Evolutionary conservation across 1,140 invertebrate species (phyloP).

Genomic region (Magallana ariakensis): DNA sequence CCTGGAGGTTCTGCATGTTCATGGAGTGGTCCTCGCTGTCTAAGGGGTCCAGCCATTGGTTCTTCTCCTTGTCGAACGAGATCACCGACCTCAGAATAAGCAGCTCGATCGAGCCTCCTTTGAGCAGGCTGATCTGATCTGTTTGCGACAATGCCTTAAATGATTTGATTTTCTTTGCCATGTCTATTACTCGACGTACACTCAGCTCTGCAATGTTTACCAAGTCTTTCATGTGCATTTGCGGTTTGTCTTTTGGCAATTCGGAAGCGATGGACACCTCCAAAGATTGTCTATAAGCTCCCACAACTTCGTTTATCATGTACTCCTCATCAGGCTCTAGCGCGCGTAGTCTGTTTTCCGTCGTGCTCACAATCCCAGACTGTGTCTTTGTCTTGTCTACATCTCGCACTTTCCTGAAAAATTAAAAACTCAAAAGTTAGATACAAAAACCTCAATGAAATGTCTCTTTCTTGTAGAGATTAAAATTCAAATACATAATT

Average conservation of each 20-base stretch:
- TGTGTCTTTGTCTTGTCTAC: constrained; percentile 70
- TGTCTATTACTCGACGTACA: constrained; percentile 79
- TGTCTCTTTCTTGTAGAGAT: too few species aligned
- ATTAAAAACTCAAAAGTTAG: constrained; percentile 46
- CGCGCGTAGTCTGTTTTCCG: constrained; percentile 67
- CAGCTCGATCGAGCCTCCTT: constrained; percentile 81
- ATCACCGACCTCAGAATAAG: constrained; percentile 81
- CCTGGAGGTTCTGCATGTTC: constrained; percentile 76
- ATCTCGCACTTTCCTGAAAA: constrained; percentile 73
- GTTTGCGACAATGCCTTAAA: constrained; percentile 79
- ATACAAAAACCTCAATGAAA: background rate
- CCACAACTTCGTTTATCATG: constrained; percentile 75
- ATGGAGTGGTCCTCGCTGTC: constrained; percentile 78
- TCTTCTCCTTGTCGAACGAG: constrained; percentile 79
- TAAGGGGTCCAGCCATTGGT: constrained; percentile 78
- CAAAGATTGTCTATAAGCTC: constrained; percentile 77
- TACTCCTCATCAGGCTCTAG: constrained; percentile 74
- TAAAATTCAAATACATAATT: too few species aligned
- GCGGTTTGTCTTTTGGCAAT: constrained; percentile 70
- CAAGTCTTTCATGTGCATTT: constrained; percentile 73
- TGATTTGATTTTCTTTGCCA: constrained; percentile 79
- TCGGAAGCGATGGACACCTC: constrained; percentile 76
- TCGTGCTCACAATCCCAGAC: constrained; percentile 72
- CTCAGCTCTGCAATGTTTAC: constrained; percentile 80
- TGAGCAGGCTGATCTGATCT: constrained; percentile 81